Base-by-base conservation (phyloP, 2,888 invertebrate species). In the Pollenia angustigena region DNA sequence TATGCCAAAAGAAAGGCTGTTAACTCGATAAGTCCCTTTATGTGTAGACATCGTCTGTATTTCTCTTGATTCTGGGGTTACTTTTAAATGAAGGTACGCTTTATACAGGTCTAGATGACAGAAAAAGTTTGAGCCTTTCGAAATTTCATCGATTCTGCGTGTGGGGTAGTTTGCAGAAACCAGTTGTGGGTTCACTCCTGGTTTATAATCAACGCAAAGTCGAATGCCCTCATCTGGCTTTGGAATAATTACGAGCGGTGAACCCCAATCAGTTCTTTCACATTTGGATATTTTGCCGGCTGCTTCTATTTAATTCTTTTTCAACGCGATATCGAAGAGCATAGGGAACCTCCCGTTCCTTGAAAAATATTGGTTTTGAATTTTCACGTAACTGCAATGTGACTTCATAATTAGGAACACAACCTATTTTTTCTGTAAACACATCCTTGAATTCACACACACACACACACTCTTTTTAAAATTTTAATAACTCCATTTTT, bases 351-450 rank as follows among this genome's bases (percentile, higher is more conserved):
- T 18, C 18, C 18, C 18, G 18, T 18, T 87, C 81, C 52, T 81
- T 87, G 18, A 64, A 60, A 54, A 81, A 85, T 68, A 69, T 52
- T 56, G 87, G 81, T 56, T 81, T 81, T 9, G 81, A 58, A 54
- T 50, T 50, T 58, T 87, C 23, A 14, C 81, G 78, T 9, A 87
- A 50, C 58, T 81, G 71, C 18, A 87, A 42, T 44, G 62, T 64
- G 46, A 83, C 69, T 68, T 79, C 48, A 52, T 40, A 58, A 12
- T 74, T 60, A 44, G 64, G 56, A 8, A 84, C 78, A 46, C 87
- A 85, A 2, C 84, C 84, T 44, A 85, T 50, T 62, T 79, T 85
- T 74, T 79, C n/a, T n/a, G n/a, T n/a, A n/a, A n/a, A n/a, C n/a
- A n/a, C n/a, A n/a, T n/a, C n/a, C n/a, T n/a, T n/a, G n/a, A n/a